These are phyloP conservation scores for Machimus rusticus DNA, from an alignment of 2,888 invertebrate species.

Conservation along the genomic window DNA sequence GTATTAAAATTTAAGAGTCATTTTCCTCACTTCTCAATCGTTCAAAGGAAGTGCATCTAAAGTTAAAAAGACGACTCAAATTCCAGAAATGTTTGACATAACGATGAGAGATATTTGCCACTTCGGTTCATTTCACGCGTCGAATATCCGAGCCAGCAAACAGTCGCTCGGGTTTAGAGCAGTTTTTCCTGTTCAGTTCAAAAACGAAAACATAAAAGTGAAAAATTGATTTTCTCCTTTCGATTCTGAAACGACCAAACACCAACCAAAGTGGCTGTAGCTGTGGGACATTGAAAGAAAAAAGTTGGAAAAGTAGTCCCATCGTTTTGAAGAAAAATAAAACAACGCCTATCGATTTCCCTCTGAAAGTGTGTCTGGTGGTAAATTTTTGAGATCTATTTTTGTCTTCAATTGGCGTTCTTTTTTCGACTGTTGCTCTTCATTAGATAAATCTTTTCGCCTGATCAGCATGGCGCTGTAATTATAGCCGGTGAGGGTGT, in stretches of 20 bases:
- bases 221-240: conserved; percentile 23
- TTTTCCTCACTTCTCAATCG: not conserved
- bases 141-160: not conserved
- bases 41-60: not conserved
- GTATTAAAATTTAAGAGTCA: not conserved
- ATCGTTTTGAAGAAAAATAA: not conserved
- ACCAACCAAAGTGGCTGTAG: not conserved
- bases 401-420: not conserved
- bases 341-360: conserved; percentile 6
- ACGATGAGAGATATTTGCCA: not conserved
- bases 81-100: not conserved
- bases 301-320: not conserved
- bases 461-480: not conserved
- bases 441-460: not conserved
- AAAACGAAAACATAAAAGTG: conserved; percentile 19
- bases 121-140: not conserved
- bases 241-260: not conserved
- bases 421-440: not conserved
- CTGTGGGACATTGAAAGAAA: not conserved
- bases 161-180: not conserved
- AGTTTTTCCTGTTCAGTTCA: not conserved
- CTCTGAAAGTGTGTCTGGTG: not conserved
- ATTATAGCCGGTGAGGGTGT: not conserved
- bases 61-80: not conserved
- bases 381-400: not conserved